Conservation (phyloP, 2,888 invertebrate genomes). For the Imbricaverruca yamaguchii region DNA sequence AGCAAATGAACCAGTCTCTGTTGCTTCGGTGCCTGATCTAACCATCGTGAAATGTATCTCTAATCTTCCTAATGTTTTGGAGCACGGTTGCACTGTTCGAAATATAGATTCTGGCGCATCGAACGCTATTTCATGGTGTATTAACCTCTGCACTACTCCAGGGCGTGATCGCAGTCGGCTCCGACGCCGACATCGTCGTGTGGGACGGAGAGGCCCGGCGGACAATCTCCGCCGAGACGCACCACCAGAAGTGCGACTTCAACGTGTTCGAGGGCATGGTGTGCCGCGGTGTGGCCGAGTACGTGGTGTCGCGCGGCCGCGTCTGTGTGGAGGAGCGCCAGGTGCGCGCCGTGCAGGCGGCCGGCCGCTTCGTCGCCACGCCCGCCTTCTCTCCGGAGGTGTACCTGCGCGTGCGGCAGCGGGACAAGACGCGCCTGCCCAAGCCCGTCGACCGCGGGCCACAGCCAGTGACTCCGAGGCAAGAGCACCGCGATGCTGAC, state of each 20-base stretch:
- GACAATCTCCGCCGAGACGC: slow-evolving; percentile 82
- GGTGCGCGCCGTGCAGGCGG: slow-evolving; percentile 80
- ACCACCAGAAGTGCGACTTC: slow-evolving; percentile 87
- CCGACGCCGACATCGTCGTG: slow-evolving; percentile 93
- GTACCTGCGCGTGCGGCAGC: slow-evolving; percentile 43
- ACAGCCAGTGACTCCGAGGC: too few relatives aligned
- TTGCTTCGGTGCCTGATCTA: too few relatives aligned
- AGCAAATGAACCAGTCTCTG: too few relatives aligned
- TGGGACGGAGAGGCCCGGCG: slow-evolving; percentile 85
- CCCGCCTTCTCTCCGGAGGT: slow-evolving; percentile 65
- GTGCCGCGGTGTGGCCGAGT: slow-evolving; percentile 85
- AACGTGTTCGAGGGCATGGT: slow-evolving; percentile 97
- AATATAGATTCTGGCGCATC: too few relatives aligned
- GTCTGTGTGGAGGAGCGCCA: slow-evolving; percentile 89
- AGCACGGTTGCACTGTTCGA: too few relatives aligned
- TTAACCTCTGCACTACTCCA: slow-evolving; percentile 34
- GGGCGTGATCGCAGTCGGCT: slow-evolving; percentile 83
- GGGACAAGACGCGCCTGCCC: slow-evolving; percentile 37
- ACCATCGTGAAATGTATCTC: too few relatives aligned
- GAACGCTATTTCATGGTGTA: too few relatives aligned
- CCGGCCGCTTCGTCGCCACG: slow-evolving; percentile 77
- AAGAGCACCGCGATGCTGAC: too few relatives aligned
- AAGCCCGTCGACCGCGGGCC: slow-evolving; percentile 31
- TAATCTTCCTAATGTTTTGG: too few relatives aligned
- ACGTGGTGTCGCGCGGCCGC: slow-evolving; percentile 83